phyloP scores from a whole-genome alignment of 2,888 invertebrate species.

The Heliconius ethilla region DNA sequence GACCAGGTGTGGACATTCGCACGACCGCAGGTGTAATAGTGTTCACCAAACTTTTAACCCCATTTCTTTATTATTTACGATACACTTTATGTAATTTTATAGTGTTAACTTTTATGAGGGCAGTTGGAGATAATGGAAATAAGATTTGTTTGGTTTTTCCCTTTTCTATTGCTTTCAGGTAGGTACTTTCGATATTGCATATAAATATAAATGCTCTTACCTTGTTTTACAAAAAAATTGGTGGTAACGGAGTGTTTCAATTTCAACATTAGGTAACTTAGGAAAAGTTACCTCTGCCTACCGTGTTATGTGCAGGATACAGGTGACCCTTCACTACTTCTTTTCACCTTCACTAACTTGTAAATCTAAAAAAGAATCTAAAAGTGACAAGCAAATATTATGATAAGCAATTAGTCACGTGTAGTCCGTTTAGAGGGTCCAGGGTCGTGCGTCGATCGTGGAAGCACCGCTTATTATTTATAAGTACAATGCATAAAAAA shows the following conservation, averaged over 20 bases:
- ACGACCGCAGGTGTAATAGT: slow-evolving; percentile 54
- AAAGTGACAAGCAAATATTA: slow-evolving; percentile 45
- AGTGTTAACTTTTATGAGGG: slow-evolving; percentile 21
- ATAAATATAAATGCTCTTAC: neutral
- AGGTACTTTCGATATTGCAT: neutral
- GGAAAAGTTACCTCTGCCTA: too few relatives aligned
- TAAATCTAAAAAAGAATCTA: neutral
- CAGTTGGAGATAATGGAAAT: neutral
- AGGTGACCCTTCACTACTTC: neutral
- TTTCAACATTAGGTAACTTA: too few relatives aligned
- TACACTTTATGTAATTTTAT: slow-evolving; percentile 27
- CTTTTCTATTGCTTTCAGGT: neutral
- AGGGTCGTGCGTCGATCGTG: slow-evolving; percentile 51
- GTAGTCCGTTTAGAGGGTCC: slow-evolving; percentile 48
- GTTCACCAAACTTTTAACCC: slow-evolving; percentile 41
- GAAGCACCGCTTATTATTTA: slow-evolving; percentile 43
- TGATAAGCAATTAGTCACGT: slow-evolving; percentile 43
- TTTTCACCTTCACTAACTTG: neutral
- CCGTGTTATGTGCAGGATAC: too few relatives aligned
- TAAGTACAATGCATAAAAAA: slow-evolving; percentile 22
- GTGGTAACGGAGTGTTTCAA: too few relatives aligned
- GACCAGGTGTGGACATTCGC: slow-evolving; percentile 46
- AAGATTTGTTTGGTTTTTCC: neutral
- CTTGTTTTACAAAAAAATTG: too few relatives aligned
- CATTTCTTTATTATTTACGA: slow-evolving; percentile 35